These are phyloP conservation scores for Etheostoma perlongum DNA, from an alignment of 2,797 vertebrate genomes.

Conservation along the genomic window DNA sequence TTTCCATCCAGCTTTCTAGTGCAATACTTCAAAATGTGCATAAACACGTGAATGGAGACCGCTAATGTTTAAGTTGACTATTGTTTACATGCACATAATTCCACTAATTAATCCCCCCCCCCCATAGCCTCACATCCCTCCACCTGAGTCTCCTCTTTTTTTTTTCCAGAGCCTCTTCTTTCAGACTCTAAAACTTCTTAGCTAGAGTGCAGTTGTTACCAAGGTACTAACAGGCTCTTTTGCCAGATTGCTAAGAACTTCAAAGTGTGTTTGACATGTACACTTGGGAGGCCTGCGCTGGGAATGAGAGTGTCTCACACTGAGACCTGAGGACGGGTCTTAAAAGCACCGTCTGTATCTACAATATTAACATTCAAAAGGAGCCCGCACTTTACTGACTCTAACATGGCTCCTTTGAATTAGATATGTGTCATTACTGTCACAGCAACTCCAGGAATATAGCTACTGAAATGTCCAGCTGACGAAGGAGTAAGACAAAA, in stretches of 20 bases:
- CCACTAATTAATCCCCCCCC: not conserved
- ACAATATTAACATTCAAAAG: slow-evolving; percentile 68
- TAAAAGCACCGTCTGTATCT: slow-evolving; percentile 55
- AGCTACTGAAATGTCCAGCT: slow-evolving; percentile 20
- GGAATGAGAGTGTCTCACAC: slow-evolving; percentile 48
- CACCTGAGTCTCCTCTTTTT: not conserved
- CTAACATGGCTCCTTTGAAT: slow-evolving; percentile 58
- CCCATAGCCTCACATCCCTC: not conserved
- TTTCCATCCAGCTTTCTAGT: too few relatives aligned
- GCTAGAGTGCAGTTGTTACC: slow-evolving; percentile 26
- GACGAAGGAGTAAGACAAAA: slow-evolving; percentile 27
- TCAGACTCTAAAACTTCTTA: slow-evolving; percentile 29
- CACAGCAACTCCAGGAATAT: slow-evolving; percentile 32
- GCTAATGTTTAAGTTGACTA: too few relatives aligned
- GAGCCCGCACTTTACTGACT: slow-evolving; percentile 37
- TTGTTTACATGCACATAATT: too few relatives aligned
- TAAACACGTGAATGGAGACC: too few relatives aligned
- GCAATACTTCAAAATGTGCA: too few relatives aligned
- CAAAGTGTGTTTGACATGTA: slow-evolving; percentile 75
- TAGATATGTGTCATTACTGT: slow-evolving; percentile 65
- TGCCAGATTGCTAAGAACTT: slow-evolving; percentile 67
- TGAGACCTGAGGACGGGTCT: slow-evolving; percentile 57
- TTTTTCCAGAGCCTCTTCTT: slow-evolving; percentile 12
- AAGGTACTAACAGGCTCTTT: slow-evolving; percentile 66
- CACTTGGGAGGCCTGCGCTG: slow-evolving; percentile 62